Base-by-base conservation (phyloP, 1,140 invertebrate species). In the Pteromalus puparum region DNA sequence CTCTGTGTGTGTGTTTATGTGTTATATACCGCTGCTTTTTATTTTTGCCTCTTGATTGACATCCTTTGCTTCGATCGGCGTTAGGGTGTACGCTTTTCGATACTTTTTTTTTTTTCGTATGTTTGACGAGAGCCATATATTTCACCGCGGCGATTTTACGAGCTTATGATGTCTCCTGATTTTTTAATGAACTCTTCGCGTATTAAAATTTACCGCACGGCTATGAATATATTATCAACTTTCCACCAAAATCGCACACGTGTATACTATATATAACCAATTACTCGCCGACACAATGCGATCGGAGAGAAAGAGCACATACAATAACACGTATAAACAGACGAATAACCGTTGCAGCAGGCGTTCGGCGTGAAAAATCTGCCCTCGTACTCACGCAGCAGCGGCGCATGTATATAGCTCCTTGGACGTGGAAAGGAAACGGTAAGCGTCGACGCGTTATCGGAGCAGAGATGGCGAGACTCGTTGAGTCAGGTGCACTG, bases 391-490 rank as follows among this genome's bases (percentile, higher is more conserved):
- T n/a, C 15, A 61, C 26, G 67, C 67, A 15, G 61, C 61, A 67
- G 24, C 24, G 38, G n/a, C n/a, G n/a, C n/a, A n/a, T n/a, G n/a
- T 34, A 5, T 2, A 5, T 5, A n/a, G 24, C 26, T 28, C 15
- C 67, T 70, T 26, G 67, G 67, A 70, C 67, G 24, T 26, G 67
- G 67, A 70, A 70, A 30, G 28, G 53, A 30, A 70, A 70, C 67
- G 67, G 67, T 70, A 28, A 70, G 67, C 9, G 9, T 70, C 67
- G 67, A 10, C 67, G 67, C 67, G 26, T 70, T 70, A 70, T 70
- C 67, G 67, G 67, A 26, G 67, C 67, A 26, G 53, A 61, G 53
- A 61, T 61, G 53, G 53, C 53, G 53, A 61, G 53, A 61, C 53
- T 61, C 53, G 53, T 61, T 61, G 53, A 70, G 67, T 30, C 67